Conservation (phyloP, 2,888 invertebrate genomes). For the Argyresthia albistria region DNA sequence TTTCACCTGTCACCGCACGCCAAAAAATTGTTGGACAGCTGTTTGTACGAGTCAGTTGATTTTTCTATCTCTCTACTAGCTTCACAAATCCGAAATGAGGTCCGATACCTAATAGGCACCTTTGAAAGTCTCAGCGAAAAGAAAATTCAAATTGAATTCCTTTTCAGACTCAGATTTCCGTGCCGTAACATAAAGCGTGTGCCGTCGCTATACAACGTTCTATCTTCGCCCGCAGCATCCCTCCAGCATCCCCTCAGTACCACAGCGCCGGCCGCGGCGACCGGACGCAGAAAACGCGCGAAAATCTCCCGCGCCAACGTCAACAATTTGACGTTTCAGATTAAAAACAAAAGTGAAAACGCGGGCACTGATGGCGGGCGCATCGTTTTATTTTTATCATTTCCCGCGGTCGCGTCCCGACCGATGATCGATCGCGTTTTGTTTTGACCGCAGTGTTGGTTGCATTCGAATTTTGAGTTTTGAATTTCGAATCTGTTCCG, state of each 20-base stretch:
- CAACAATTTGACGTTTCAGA: not conserved
- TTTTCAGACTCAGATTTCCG: no score
- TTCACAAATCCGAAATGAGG: no score
- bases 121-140: no score
- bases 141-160: no score
- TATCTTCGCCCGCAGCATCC: not conserved
- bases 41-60: no score
- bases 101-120: no score
- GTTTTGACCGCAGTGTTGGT: not conserved
- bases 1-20: no score
- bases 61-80: no score
- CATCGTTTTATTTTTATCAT: not conserved
- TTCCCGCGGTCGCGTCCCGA: not conserved
- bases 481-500: not conserved
- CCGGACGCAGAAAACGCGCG: not conserved
- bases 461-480: not conserved
- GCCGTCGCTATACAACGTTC: no score
- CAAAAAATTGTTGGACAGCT: no score
- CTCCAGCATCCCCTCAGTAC: not conserved
- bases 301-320: not conserved
- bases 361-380: not conserved
- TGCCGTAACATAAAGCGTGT: no score
- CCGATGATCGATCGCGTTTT: not conserved
- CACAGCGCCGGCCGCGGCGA: not conserved
- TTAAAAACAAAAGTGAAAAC: not conserved